Evolutionary conservation across 1,140 invertebrate species (phyloP), one percentile per base, ranked within the genome.

Genomic region (Lanistes nyassanus): DNA sequence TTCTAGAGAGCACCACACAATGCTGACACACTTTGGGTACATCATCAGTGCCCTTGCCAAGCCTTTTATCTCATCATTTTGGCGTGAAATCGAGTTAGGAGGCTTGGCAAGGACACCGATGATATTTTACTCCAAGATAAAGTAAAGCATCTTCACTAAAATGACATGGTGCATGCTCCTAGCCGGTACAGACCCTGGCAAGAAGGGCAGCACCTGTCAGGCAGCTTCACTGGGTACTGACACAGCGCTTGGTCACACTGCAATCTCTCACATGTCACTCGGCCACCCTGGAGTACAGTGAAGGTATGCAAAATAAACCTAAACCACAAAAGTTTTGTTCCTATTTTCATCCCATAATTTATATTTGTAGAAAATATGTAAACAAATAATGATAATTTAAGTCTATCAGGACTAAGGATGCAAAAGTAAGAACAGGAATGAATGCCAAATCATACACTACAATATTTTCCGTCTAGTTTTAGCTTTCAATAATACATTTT

Each of bases 131-230:
- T n/a, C n/a, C n/a, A n/a, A n/a, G n/a, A n/a, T n/a, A 71, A 47
- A 55, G 2, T 21, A 39, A 42, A 26, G 16, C 16, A 64, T 60
- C 47, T 66, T 66, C 11, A 34, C 65, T 34, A 37, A 66, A 9
- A 66, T 1, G 23, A 7, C 23, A 37, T 34, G 29, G 36, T 23
- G 56, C 21, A 58, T 6, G 23, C 56, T 19, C 9, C 23, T 31
- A 31, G 29, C 29, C 7, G 6, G 34, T n/a, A 76, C 83, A 68
- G 77, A 86, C 86, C 84, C 55, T 83, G 81, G 82, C 87, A 88
- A 19, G 81, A 79, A n/a, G 84, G 80, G 81, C 87, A 88, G 74
- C 87, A 88, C n/a, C 83, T 76, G 11, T 83, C 85, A 13, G 79
- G 74, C n/a, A 82, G 68, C 29, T 78, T 80, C 37, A 85, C 80